Evolutionary conservation across 2,797 vertebrate genomes (phyloP).

Genomic region (Rhynchotus rufescens): DNA sequence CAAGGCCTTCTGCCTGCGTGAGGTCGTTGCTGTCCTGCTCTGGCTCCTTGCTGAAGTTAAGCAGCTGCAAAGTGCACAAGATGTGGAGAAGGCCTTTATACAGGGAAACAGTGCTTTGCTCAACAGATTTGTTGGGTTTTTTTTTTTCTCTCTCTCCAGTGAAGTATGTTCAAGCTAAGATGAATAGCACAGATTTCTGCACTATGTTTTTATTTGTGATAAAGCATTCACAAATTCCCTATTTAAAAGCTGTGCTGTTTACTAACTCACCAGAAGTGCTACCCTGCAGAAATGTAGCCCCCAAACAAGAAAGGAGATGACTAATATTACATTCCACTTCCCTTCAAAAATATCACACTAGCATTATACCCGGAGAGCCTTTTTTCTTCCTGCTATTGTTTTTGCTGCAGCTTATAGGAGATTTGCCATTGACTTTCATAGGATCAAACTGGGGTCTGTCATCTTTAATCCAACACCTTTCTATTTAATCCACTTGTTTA

Average conservation of each 20-base stretch:
- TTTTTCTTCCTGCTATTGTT: constrained; percentile 5
- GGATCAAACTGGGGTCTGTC: constrained; percentile 11
- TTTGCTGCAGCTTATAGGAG: constrained; percentile 8
- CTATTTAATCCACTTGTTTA: constrained; percentile 41
- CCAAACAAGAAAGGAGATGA: neutral
- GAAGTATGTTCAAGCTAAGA: neutral
- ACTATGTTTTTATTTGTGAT: neutral
- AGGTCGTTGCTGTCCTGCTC: neutral
- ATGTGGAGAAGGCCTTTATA: neutral
- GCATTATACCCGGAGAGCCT: neutral
- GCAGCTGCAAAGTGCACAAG: neutral
- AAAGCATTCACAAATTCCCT: neutral
- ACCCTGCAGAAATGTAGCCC: neutral
- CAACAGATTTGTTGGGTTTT: neutral
- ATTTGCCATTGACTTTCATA: constrained; percentile 28
- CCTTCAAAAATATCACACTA: neutral
- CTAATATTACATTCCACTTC: neutral
- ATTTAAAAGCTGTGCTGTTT: neutral
- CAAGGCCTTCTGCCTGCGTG: neutral
- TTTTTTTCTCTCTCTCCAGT: too few species aligned
- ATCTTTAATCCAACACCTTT: constrained; percentile 50
- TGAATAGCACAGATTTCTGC: neutral
- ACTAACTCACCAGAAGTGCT: neutral
- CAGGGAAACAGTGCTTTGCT: neutral
- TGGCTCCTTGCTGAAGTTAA: neutral